Percentiles rank a stretch among this genome's conserved stretches.
phyloP scores from a whole-genome alignment of 2,797 vertebrate species.

The Paratrypauchen microcephalus region DNA sequence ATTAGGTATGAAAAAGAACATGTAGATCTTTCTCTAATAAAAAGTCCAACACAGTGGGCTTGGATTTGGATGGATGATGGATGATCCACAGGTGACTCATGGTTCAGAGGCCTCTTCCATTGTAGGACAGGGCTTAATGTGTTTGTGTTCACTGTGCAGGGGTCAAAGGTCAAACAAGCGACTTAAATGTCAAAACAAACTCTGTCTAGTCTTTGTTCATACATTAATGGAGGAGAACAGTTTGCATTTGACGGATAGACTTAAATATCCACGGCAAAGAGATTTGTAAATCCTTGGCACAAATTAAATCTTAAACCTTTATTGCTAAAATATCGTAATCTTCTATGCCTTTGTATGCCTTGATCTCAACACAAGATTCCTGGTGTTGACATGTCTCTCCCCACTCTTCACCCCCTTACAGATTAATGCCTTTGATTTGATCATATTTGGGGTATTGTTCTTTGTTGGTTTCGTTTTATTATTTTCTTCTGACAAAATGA shows the following conservation, averaged over 20 bases:
- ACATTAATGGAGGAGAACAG: neutral
- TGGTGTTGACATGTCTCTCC: neutral
- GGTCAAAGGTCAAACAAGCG: slow-evolving; percentile 34
- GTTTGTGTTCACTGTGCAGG: slow-evolving; percentile 11
- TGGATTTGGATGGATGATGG: neutral
- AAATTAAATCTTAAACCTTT: neutral
- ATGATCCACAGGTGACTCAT: slow-evolving; percentile 9
- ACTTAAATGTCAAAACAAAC: slow-evolving; percentile 6
- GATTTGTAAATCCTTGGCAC: no score
- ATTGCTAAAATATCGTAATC: neutral
- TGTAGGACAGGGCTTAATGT: neutral
- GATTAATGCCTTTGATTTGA: no score
- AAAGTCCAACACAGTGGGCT: neutral
- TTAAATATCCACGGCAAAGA: neutral
- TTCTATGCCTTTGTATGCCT: neutral
- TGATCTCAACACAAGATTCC: neutral
- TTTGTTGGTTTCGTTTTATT: no score
- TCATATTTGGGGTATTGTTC: no score
- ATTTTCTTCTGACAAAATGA: no score
- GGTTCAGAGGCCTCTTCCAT: neutral
- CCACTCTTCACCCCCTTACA: no score
- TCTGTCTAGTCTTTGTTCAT: neutral
- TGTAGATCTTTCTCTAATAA: no score
- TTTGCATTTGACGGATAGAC: neutral
- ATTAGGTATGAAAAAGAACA: no score